Base-by-base conservation (phyloP, 2,888 invertebrate species). In the Macrophya alboannulata region DNA sequence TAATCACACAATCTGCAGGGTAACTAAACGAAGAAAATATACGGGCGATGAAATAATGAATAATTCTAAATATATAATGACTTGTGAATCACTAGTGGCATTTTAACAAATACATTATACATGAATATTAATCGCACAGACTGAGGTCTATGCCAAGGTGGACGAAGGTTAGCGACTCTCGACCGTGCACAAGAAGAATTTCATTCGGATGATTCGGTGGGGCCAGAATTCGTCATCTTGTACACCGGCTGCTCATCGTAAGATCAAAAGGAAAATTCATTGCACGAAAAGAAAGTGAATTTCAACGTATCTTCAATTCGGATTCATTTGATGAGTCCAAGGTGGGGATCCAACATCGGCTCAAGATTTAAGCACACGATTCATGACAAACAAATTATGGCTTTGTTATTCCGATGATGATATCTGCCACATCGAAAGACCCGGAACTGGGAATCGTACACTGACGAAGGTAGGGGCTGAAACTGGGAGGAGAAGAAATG, bases 391-490 rank as follows among this genome's bases (percentile, higher is more conserved):
- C 62, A 37, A 62, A 81, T 10, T 12, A 62, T 40, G 62, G n/a
- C 15, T 51, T 43, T 43, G n/a, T 40, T 43, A 43, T 62, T 62
- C 81, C 21, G 43, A 59, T 62, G 43, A 81, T 81, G 21, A 59
- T 62, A 55, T 17, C 77, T 17, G 31, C 77, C 81, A 62, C 62
- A 81, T 62, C 25, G 12, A 62, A 43, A 40, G 83, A 45, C 1
- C 48, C 48, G 83, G 83, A 83, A 83, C 68, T 68, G 83, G 68
- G 68, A 83, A 83, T 25, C 81, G 83, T 31, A 68, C 83, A 25
- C 48, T 83, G 68, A 83, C 71, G 68, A 83, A 83, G 83, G 83
- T 83, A 83, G 71, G 83, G 31, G 83, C 43, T 37, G 43, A 81
- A 43, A 59, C 43, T 43, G 62, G 81, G 43, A 81, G 81, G 76